Base-by-base conservation (phyloP, 2,888 invertebrate genomes). In the Terebella lapidaria region DNA sequence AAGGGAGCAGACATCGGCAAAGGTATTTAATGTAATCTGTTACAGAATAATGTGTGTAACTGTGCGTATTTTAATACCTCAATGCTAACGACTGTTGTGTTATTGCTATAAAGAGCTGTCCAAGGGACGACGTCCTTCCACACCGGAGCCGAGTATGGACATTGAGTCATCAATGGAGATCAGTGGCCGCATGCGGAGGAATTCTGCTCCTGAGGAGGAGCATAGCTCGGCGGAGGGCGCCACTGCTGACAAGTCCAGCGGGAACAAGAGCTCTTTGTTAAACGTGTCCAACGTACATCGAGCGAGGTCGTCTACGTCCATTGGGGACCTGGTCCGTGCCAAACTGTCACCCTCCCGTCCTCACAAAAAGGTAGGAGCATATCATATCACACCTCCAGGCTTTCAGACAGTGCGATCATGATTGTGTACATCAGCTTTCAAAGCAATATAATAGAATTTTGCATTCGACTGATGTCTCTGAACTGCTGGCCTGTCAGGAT, bases 231-330 rank as follows among this genome's bases (percentile, higher is more conserved):
- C 20, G 51, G 51, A 49, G 28, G 58, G 24, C 25, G 22, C 20
- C 49, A 27, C 26, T 18, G 27, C 18, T 27, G 25, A 27, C 5
- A 22, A 20, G 49, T 15, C 49, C 18, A 24, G 15, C 22, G 24
- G 22, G 24, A 15, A 10, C 42, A n/a, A 35, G 10, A 35, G 42
- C 42, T 1, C n/a, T n/a, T n/a, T 29, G 52, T n/a, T 42, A n/a
- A 22, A 28, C 15, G 26, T 27, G 1, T 26, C 15, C 54, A 24
- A 49, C 56, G 24, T 68, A 28, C 68, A 68, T 26, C 66, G 70
- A 25, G 69, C 70, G n/a, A 60, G 67, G 20, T 71, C 71, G 24
- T 63, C 68, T 20, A 67, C 68, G 1, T 67, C 71, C 2, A 59
- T 71, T n/a, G 64, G 64, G 55, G 61, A 66, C 20, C 49, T 66